phyloP scores from a whole-genome alignment of 1,140 invertebrate species.

The Bombus confusus region DNA sequence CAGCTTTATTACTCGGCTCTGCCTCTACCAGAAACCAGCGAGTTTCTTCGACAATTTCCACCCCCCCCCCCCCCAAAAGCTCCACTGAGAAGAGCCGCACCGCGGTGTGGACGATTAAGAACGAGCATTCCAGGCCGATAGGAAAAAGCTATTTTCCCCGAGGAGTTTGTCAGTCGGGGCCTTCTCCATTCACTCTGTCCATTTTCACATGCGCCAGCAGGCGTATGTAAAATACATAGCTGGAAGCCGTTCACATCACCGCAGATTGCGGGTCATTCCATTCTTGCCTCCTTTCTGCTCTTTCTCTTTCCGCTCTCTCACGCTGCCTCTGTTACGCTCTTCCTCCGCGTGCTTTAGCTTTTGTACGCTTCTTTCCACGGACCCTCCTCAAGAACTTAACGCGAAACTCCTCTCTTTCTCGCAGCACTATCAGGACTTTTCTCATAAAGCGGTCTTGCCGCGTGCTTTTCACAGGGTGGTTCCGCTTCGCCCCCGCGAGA shows the following conservation, averaged over 20 bases:
- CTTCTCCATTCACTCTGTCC: conserved; percentile 22
- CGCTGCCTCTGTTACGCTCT: background rate
- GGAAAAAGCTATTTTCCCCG: conserved; percentile 31
- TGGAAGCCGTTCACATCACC: conserved; percentile 18
- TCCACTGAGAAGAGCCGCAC: too few species aligned
- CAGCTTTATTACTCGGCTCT: background rate
- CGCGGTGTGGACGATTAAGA: background rate
- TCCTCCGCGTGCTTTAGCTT: background rate
- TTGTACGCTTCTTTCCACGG: background rate
- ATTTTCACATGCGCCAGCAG: conserved; percentile 15
- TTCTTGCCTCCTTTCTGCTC: conserved; percentile 21
- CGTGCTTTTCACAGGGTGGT: background rate
- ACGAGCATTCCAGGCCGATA: background rate
- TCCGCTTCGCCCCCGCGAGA: background rate
- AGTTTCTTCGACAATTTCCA: background rate
- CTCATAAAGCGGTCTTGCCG: conserved; percentile 9
- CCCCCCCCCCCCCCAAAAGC: background rate
- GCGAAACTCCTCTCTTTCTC: background rate
- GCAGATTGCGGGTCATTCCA: conserved; percentile 50
- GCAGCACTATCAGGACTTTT: conserved; percentile 37
- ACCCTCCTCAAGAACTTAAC: background rate
- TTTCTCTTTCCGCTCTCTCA: too few species aligned
- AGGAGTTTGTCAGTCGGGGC: conserved; percentile 12
- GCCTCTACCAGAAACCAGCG: background rate
- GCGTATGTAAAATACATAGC: conserved; percentile 41